phyloP scores from a whole-genome alignment of 2,797 vertebrate species.

The Rhinogobio ventralis region DNA sequence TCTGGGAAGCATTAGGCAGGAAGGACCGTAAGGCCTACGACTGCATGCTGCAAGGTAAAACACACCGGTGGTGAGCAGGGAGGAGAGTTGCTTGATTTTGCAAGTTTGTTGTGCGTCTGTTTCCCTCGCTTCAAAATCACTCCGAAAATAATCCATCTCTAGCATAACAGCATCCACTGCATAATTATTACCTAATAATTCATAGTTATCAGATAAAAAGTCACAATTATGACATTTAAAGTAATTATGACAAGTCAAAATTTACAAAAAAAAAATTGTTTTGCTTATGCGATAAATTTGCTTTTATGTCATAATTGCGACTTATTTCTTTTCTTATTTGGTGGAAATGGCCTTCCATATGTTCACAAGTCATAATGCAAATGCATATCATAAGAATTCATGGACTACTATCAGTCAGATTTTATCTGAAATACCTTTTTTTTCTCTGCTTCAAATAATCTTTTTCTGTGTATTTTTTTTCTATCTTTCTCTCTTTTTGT shows the following conservation, averaged over 20 bases:
- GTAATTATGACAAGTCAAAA: not conserved
- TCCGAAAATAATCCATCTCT: not conserved
- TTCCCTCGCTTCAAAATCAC: not conserved
- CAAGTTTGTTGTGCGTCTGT: not conserved
- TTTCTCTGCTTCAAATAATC: not conserved
- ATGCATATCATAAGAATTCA: not conserved
- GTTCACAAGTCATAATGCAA: not conserved
- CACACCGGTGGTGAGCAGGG: not conserved
- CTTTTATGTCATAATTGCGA: not conserved
- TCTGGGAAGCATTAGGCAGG: constrained; percentile 94
- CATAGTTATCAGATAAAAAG: not conserved
- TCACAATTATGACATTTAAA: not conserved
- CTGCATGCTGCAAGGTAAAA: constrained; percentile 96
- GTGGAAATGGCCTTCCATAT: not conserved
- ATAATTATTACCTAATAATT: not conserved
- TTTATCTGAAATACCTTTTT: not conserved
- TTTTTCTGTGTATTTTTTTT: not conserved
- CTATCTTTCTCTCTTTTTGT: not conserved
- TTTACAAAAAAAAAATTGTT: not conserved
- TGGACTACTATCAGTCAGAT: not conserved
- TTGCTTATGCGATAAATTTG: not conserved
- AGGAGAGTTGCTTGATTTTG: not conserved
- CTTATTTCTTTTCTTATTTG: not conserved
- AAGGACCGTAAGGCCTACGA: constrained; percentile 98
- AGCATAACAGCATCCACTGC: not conserved